Evolutionary conservation across 2,888 invertebrate genomes (phyloP).

Genomic region (Hirudinaria manillensis): DNA sequence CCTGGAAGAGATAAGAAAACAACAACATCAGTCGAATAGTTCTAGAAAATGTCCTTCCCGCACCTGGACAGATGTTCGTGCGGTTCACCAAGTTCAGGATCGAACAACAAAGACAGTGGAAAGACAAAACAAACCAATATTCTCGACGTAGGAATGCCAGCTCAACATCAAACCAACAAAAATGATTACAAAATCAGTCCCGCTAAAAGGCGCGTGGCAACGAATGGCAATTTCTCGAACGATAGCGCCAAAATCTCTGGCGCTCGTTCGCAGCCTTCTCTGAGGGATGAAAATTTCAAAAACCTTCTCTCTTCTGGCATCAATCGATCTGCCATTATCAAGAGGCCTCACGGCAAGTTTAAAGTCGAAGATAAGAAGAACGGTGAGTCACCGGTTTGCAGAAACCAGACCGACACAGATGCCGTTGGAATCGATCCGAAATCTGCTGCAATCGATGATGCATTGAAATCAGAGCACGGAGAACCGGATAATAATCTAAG

Average conservation of each 20-base stretch:
- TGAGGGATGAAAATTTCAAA: conserved; percentile 3
- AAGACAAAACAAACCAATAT: conserved; percentile 15
- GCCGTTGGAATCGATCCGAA: no score
- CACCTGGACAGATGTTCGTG: conserved; percentile 34
- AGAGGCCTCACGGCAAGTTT: no score
- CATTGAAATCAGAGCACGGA: no score
- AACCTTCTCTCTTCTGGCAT: neutral
- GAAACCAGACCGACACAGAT: no score
- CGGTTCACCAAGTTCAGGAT: conserved; percentile 28
- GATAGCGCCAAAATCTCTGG: neutral
- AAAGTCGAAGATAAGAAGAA: no score
- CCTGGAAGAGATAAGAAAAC: neutral
- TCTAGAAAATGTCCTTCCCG: conserved; percentile 26
- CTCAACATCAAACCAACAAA: neutral
- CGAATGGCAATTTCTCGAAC: conserved; percentile 5
- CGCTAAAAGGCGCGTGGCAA: neutral
- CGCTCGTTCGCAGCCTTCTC: conserved; percentile 1
- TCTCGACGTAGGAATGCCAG: neutral
- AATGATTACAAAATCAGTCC: neutral
- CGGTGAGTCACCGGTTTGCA: no score
- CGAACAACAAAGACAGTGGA: neutral
- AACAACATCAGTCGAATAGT: neutral
- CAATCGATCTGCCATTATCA: no score
- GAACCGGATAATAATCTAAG: no score
- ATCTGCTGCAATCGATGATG: no score